These are phyloP conservation scores for Ectropis crepuscularia DNA, from an alignment of 2,888 invertebrate genomes.

Conservation along the genomic window DNA sequence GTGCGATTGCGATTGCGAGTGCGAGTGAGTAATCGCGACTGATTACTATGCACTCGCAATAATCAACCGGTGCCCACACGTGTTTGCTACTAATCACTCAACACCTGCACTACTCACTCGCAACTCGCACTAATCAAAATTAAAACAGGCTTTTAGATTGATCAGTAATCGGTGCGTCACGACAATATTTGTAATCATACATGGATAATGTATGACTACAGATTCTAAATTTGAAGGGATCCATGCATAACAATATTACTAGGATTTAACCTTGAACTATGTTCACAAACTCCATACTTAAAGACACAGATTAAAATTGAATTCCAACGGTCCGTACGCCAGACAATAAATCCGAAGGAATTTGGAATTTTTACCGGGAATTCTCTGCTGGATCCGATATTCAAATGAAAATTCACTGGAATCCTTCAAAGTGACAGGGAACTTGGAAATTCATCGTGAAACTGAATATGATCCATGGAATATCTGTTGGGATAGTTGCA, in stretches of 20 bases:
- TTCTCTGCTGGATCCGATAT: slow-evolving; percentile 18
- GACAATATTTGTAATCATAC: neutral
- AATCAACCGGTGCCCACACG: too few species aligned
- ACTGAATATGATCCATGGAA: slow-evolving; percentile 52
- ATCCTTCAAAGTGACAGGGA: slow-evolving; percentile 12
- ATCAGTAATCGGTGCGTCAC: neutral
- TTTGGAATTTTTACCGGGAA: slow-evolving; percentile 5
- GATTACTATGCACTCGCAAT: too few species aligned
- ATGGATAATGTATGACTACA: neutral
- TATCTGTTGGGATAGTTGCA: slow-evolving; percentile 35
- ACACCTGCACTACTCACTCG: too few species aligned
- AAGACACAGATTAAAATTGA: neutral
- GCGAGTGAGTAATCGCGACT: too few species aligned
- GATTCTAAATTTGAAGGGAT: neutral
- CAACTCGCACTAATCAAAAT: too few species aligned
- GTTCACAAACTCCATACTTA: too few species aligned
- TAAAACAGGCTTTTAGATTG: too few species aligned
- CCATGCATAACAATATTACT: too few species aligned
- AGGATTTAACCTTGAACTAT: too few species aligned
- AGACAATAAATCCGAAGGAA: neutral
- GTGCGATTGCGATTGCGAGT: too few species aligned
- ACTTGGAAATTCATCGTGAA: slow-evolving; percentile 32
- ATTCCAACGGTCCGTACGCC: neutral
- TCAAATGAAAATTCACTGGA: slow-evolving; percentile 16
- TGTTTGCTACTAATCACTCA: too few species aligned